These are phyloP conservation scores for Egretta garzetta DNA, from an alignment of 2,113 vertebrate genomes.

Conservation along the genomic window DNA sequence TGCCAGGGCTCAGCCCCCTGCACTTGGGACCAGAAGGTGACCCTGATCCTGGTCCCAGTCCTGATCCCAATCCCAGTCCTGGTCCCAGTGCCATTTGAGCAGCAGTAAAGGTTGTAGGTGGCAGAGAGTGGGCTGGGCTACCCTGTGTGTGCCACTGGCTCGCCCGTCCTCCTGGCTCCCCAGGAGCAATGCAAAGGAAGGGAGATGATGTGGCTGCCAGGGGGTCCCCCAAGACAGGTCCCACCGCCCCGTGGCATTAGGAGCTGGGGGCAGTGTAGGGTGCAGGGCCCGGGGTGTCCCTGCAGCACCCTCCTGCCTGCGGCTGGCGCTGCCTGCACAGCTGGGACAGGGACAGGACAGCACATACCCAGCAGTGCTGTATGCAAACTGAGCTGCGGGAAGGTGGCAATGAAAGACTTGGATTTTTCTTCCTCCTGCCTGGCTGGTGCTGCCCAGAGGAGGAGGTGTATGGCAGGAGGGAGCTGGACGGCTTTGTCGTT, in stretches of 20 bases:
- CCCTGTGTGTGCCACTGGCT: not conserved
- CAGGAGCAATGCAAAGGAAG: not conserved
- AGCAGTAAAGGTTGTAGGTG: not conserved
- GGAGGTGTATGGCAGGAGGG: not conserved
- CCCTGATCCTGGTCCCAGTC: not conserved
- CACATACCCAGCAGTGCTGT: not conserved
- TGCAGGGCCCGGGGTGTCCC: not conserved
- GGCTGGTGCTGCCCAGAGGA: not conserved
- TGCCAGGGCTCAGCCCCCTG: not conserved
- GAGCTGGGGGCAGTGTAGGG: not conserved
- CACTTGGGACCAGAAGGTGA: not conserved
- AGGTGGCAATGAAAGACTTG: not conserved
- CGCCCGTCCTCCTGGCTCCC: not conserved
- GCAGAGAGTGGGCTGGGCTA: not conserved
- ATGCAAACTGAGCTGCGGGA: not conserved
- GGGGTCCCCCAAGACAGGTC: not conserved
- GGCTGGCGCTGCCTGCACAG: not conserved
- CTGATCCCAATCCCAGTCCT: not conserved
- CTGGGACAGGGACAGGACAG: not conserved
- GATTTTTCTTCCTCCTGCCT: not conserved
- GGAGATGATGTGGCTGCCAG: not conserved
- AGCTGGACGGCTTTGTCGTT: not conserved
- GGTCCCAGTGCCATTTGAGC: not conserved
- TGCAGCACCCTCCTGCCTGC: not conserved
- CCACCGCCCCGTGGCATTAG: rapidly evolving